Conservation (phyloP, 35 echinoderm and acorn worm genomes). For the Heliocidaris erythrogramma region DNA sequence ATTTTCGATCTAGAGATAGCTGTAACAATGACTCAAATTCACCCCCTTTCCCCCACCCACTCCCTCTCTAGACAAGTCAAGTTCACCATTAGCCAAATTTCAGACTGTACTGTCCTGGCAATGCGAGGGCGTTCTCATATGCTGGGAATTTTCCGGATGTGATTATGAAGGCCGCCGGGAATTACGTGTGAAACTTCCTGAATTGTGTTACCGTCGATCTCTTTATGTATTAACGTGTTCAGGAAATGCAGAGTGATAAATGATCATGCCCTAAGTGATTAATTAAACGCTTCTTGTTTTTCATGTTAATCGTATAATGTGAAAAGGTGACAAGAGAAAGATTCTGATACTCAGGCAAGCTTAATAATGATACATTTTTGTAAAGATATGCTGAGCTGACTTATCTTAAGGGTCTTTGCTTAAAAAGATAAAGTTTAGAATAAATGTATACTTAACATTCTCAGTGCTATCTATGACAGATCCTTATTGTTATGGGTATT, state of each 20-base stretch:
- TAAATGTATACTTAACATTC: too few relatives aligned
- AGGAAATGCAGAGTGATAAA: not conserved
- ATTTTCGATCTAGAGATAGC: not conserved
- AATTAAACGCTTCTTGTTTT: conserved; percentile 7
- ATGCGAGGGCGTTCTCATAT: conserved; percentile 8
- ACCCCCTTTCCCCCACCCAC: not conserved
- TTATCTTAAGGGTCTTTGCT: too few relatives aligned
- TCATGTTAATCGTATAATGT: not conserved
- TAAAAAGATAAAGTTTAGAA: too few relatives aligned
- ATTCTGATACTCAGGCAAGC: not conserved
- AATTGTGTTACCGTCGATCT: not conserved
- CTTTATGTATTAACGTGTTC: not conserved
- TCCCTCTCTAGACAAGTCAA: not conserved
- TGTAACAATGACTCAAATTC: not conserved
- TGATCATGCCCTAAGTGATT: not conserved
- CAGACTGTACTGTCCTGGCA: not conserved
- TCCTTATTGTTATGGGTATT: too few relatives aligned
- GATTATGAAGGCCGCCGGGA: not conserved
- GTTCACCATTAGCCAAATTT: not conserved
- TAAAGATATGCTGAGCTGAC: not conserved
- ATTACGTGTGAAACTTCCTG: not conserved
- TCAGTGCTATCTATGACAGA: too few relatives aligned
- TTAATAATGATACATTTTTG: too few relatives aligned
- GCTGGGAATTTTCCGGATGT: not conserved
- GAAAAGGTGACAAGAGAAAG: not conserved